A percentile compares a stretch with the other conserved stretches of the same genome.
These are phyloP conservation scores for Chelon labrosus DNA, from an alignment of 2,797 vertebrate genomes.

Conservation along the genomic window DNA sequence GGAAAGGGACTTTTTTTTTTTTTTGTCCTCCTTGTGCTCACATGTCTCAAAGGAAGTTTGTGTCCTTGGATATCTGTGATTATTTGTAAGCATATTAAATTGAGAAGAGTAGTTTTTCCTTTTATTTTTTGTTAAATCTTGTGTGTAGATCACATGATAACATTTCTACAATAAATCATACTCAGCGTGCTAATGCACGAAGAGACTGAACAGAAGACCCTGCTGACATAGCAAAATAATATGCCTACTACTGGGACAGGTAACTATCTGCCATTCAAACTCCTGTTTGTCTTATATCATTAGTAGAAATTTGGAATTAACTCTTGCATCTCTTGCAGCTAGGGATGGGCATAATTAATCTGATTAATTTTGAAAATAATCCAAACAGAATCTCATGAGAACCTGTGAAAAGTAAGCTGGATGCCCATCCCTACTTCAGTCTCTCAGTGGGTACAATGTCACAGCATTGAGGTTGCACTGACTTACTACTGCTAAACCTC, in stretches of 20 bases:
- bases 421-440: slow-evolving; percentile 62
- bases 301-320: slow-evolving; percentile 72
- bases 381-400: slow-evolving; percentile 20
- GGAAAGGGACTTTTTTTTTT: slow-evolving; percentile 42
- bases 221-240: slow-evolving; percentile 99
- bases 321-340: slow-evolving; percentile 70
- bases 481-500: slow-evolving; percentile 23
- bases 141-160: slow-evolving; percentile 99
- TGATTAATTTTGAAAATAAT: slow-evolving; percentile 24
- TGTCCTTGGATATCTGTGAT: slow-evolving; percentile 76
- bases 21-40: slow-evolving; percentile 60
- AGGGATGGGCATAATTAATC: slow-evolving; percentile 65
- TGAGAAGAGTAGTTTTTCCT: slow-evolving; percentile 83
- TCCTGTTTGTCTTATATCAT: slow-evolving; percentile 92
- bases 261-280: slow-evolving; percentile 99
- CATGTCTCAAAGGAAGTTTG: slow-evolving; percentile 68
- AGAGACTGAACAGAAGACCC: slow-evolving; percentile 99
- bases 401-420: slow-evolving; percentile 33
- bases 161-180: slow-evolving; percentile 99
- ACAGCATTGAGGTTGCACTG: slow-evolving; percentile 26
- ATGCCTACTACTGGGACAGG: slow-evolving; percentile 99
- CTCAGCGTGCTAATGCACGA: slow-evolving; percentile 99
- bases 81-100: slow-evolving; percentile 76
- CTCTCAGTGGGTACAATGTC: slow-evolving; percentile 26
- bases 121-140: slow-evolving; percentile 90